These are phyloP conservation scores for Pararge aegeria DNA, from an alignment of 1,140 invertebrate genomes.

Conservation along the genomic window DNA sequence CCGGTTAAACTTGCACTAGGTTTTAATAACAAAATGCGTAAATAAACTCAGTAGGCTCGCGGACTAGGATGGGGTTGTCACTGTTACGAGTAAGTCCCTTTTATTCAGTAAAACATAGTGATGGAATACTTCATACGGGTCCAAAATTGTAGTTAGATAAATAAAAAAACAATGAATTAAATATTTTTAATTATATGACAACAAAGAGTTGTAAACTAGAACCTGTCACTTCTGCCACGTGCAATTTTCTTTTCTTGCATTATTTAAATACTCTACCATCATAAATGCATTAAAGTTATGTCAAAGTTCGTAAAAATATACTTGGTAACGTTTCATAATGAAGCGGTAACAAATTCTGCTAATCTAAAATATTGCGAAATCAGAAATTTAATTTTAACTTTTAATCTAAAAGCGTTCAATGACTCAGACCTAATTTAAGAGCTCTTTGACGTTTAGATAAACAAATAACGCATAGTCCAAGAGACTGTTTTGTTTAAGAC, in stretches of 20 bases:
- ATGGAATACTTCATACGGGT: background rate
- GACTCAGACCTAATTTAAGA: conserved; percentile 45
- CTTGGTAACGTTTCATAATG: too few relatives aligned
- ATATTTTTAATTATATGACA: too few relatives aligned
- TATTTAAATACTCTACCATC: too few relatives aligned
- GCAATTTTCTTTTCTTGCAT: too few relatives aligned
- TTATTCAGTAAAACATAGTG: background rate
- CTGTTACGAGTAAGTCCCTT: conserved; percentile 50
- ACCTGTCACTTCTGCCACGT: too few relatives aligned
- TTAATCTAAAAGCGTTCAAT: conserved; percentile 12
- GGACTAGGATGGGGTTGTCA: conserved; percentile 49
- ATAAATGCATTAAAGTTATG: too few relatives aligned
- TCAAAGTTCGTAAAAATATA: too few relatives aligned
- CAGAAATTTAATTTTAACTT: background rate
- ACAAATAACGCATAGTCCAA: conserved; percentile 46
- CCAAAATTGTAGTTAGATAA: too few relatives aligned
- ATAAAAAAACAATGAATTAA: too few relatives aligned
- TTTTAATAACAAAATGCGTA: conserved; percentile 34
- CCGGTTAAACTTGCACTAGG: conserved; percentile 41
- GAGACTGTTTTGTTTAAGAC: conserved; percentile 47
- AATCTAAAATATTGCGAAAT: too few relatives aligned
- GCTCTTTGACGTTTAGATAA: conserved; percentile 46
- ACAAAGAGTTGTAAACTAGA: too few relatives aligned
- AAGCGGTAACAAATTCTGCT: too few relatives aligned
- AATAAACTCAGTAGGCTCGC: conserved; percentile 34